Evolutionary conservation across 2,113 vertebrate species (phyloP).

Genomic region (Aldabrachelys gigantea): DNA sequence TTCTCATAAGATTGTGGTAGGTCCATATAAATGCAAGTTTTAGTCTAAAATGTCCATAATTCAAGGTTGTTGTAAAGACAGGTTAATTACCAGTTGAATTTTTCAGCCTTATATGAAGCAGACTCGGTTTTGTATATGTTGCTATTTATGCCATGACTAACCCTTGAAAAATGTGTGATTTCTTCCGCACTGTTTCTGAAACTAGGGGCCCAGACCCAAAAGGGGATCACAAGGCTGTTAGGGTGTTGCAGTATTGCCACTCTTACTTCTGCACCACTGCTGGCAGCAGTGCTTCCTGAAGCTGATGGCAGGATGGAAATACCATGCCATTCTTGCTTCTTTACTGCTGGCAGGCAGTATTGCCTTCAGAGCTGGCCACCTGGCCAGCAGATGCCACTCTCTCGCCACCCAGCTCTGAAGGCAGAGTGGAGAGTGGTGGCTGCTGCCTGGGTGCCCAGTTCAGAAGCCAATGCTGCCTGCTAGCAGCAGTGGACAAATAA

Average conservation of each 20-base stretch:
- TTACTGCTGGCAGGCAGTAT: not conserved
- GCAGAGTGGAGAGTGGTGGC: not conserved
- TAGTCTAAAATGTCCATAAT: not conserved
- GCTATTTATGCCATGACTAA: not conserved
- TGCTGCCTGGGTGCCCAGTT: not conserved
- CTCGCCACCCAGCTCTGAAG: not conserved
- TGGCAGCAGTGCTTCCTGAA: not conserved
- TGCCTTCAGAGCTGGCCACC: not conserved
- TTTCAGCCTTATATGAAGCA: not conserved
- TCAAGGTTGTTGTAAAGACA: not conserved
- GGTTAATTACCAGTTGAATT: not conserved
- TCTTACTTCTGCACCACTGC: not conserved
- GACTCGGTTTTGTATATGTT: not conserved
- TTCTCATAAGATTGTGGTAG: not conserved
- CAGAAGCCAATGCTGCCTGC: not conserved
- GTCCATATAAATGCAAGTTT: not conserved
- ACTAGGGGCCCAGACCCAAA: not conserved
- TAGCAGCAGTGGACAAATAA: not conserved
- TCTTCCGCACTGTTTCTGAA: not conserved
- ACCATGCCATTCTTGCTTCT: not conserved
- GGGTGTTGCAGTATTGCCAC: not conserved
- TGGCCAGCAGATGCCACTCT: not conserved
- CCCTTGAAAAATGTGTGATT: not conserved
- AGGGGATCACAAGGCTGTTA: not conserved
- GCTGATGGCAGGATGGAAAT: too few species aligned